Evolutionary conservation across 1,140 invertebrate genomes (phyloP).

Genomic region (Drosophila nikananu): DNA sequence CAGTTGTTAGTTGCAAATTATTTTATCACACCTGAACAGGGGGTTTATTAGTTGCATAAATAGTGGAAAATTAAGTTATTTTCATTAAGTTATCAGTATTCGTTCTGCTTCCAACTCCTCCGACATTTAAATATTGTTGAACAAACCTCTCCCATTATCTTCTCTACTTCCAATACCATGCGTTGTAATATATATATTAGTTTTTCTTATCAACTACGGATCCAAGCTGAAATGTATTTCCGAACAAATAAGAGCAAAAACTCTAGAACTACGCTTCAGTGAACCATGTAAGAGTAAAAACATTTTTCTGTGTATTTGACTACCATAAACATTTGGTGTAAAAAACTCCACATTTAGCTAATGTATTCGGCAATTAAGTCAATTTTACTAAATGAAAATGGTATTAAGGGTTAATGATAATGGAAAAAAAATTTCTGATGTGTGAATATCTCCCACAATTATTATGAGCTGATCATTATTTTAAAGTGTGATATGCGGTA

Average conservation of each 20-base stretch:
- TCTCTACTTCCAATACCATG: conserved; percentile 12
- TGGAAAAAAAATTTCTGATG: conserved; percentile 7
- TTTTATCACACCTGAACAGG: neutral
- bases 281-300: neutral
- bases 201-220: conserved; percentile 19
- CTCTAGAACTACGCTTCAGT: neutral
- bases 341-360: conserved; percentile 2
- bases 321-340: neutral
- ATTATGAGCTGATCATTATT: neutral
- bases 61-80: neutral
- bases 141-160: conserved; percentile 7
- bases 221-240: conserved; percentile 5
- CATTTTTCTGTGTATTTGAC: neutral
- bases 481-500: neutral
- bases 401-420: conserved; percentile 9
- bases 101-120: neutral
- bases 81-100: conserved; percentile 7
- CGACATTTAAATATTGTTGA: neutral
- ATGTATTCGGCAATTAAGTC: conserved; percentile 9
- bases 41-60: neutral
- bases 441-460: conserved; percentile 18
- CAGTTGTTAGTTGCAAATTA: neutral
- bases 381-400: neutral
- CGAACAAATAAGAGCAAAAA: too few species aligned
- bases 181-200: neutral